A percentile compares a stretch with the other conserved stretches of the same genome.
phyloP scores from a whole-genome alignment of 2,888 invertebrate species.

The Dynastes tityus region DNA sequence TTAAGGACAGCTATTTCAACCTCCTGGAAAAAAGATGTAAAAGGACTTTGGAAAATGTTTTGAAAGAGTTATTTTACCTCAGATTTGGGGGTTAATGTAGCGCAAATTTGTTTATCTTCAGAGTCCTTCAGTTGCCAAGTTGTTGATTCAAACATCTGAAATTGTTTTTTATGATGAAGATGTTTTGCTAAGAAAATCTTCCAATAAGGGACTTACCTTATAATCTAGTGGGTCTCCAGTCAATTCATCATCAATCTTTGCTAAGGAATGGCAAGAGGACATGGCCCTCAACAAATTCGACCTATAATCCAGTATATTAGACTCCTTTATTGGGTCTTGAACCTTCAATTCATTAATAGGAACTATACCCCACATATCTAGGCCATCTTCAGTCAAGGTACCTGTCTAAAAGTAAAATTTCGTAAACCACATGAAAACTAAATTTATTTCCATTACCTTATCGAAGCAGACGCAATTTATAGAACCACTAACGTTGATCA shows the following conservation, averaged over 20 bases:
- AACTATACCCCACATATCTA: conserved; percentile 96
- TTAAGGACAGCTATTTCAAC: conserved; percentile 77
- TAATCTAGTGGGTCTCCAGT: conserved; percentile 96
- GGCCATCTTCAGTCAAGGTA: conserved; percentile 95
- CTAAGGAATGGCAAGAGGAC: conserved; percentile 95
- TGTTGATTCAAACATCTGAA: conserved; percentile 94
- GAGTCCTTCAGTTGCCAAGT: conserved; percentile 92
- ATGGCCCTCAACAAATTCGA: conserved; percentile 77
- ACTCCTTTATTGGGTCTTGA: conserved; percentile 60
- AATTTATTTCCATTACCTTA: conserved; percentile 75
- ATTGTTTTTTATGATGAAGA: too few relatives aligned
- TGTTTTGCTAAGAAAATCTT: too few relatives aligned
- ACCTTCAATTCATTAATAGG: conserved; percentile 69
- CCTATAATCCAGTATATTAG: conserved; percentile 55
- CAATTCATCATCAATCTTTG: conserved; percentile 86
- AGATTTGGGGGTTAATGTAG: neutral
- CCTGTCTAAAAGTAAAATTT: conserved; percentile 80
- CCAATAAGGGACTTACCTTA: conserved; percentile 73
- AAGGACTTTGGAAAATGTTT: neutral
- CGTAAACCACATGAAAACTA: neutral
- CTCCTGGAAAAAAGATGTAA: neutral
- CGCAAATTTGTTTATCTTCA: conserved; percentile 65
- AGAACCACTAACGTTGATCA: conserved; percentile 94
- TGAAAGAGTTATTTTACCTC: conserved; percentile 69
- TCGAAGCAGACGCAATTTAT: conserved; percentile 93